These are phyloP conservation scores for Patella ulyssiponensis DNA, from an alignment of 2,888 invertebrate genomes.

Conservation along the genomic window DNA sequence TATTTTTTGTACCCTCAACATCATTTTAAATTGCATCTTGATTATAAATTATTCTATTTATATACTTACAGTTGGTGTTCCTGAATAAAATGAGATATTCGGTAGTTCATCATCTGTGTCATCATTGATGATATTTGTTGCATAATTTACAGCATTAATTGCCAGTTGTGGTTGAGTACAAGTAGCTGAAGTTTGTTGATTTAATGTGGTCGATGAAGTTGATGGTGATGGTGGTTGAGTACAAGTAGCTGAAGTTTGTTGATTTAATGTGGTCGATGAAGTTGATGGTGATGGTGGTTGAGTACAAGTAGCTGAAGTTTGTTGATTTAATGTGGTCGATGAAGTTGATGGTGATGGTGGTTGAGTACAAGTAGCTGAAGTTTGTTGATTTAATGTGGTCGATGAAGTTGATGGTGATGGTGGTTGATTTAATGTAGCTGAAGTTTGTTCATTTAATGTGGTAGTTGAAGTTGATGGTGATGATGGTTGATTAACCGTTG, in stretches of 20 bases:
- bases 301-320: not conserved
- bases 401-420: not conserved
- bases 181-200: no score
- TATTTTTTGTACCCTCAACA: no score
- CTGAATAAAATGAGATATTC: not conserved
- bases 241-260: not conserved
- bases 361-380: not conserved
- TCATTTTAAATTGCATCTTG: no score
- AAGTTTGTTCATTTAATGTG: not conserved
- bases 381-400: not conserved
- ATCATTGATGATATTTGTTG: no score
- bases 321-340: not conserved
- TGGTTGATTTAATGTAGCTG: no score
- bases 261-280: no score
- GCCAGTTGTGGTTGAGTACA: no score
- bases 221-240: not conserved
- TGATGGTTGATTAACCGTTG: no score
- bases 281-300: no score
- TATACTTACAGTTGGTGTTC: slow-evolving; percentile 1
- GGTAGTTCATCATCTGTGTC: not conserved
- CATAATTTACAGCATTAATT: no score
- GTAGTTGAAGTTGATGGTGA: not conserved
- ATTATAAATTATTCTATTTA: no score
- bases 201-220: no score
- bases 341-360: not conserved